These are phyloP conservation scores for Hydrolagus colliei DNA, from an alignment of 2,797 vertebrate genomes.

Conservation along the genomic window DNA sequence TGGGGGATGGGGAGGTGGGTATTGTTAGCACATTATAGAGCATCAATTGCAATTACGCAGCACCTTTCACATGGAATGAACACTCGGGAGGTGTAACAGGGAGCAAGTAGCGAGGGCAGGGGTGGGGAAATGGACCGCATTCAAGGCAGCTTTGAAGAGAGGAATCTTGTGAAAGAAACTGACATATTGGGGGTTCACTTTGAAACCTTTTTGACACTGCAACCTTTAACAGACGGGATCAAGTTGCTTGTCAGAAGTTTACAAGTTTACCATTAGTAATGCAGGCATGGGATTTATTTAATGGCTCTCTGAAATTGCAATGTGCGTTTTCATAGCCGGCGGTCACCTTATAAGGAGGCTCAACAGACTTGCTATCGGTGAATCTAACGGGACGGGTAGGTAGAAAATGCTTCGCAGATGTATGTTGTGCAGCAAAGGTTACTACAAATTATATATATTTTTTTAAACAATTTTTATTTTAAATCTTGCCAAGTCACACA, in stretches of 20 bases:
- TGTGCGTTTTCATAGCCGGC: not conserved
- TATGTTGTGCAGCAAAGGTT: conserved; percentile 8
- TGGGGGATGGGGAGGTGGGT: too few species aligned
- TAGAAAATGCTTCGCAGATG: conserved; percentile 30
- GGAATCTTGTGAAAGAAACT: too few species aligned
- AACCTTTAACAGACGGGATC: not conserved
- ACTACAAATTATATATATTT: not conserved
- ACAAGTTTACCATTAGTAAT: not conserved
- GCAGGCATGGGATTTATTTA: not conserved
- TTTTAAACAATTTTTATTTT: conserved; percentile 23
- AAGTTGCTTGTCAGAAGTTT: not conserved
- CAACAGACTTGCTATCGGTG: conserved; percentile 4
- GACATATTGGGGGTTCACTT: not conserved
- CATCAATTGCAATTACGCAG: too few species aligned
- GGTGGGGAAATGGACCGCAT: too few species aligned
- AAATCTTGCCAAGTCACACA: conserved; percentile 28
- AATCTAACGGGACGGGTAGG: conserved; percentile 6
- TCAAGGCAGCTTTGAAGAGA: too few species aligned
- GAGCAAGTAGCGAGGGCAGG: too few species aligned
- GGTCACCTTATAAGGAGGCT: conserved; percentile 3
- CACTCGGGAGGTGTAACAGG: too few species aligned
- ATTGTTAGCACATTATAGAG: too few species aligned
- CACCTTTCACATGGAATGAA: too few species aligned
- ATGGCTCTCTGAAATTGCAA: not conserved
- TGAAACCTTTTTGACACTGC: not conserved